Evolutionary conservation across 2,113 vertebrate species (phyloP).

Genomic region (Arizona elegans): DNA sequence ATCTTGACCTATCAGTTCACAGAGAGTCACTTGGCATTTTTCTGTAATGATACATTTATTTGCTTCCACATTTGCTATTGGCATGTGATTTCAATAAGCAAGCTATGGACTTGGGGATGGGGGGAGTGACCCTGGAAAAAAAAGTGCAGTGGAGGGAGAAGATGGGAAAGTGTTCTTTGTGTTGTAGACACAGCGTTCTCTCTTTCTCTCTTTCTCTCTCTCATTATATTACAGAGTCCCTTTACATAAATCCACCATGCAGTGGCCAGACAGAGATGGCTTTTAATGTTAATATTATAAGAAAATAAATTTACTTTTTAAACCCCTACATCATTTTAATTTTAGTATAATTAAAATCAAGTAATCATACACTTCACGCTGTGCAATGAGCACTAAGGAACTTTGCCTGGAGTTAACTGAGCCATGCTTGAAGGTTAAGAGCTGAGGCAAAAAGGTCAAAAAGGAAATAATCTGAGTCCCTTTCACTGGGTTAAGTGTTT

Average conservation of each 20-base stretch:
- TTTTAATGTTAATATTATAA: background rate
- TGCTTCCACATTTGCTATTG: background rate
- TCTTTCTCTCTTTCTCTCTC: background rate
- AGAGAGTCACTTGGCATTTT: background rate
- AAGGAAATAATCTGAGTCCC: slow-evolving; percentile 34
- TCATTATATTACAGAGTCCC: background rate
- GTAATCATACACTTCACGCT: slow-evolving; percentile 20
- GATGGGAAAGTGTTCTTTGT: background rate
- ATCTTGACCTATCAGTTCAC: background rate
- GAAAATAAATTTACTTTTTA: background rate
- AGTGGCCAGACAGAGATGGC: background rate
- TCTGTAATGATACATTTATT: background rate
- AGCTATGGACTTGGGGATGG: no score
- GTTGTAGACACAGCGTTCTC: background rate
- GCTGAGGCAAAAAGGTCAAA: slow-evolving; percentile 39
- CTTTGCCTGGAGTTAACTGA: slow-evolving; percentile 29
- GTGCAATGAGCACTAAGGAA: slow-evolving; percentile 7
- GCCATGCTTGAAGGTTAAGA: slow-evolving; percentile 36
- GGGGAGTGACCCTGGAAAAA: background rate
- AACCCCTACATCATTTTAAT: slow-evolving; percentile 11
- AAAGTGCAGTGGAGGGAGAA: background rate
- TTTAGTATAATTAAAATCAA: slow-evolving; percentile 24
- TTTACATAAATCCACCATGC: background rate
- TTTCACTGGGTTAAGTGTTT: slow-evolving; percentile 35
- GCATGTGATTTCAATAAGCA: background rate